Conservation (phyloP, 2,113 vertebrate genomes). For the Pungitius pungitius region DNA sequence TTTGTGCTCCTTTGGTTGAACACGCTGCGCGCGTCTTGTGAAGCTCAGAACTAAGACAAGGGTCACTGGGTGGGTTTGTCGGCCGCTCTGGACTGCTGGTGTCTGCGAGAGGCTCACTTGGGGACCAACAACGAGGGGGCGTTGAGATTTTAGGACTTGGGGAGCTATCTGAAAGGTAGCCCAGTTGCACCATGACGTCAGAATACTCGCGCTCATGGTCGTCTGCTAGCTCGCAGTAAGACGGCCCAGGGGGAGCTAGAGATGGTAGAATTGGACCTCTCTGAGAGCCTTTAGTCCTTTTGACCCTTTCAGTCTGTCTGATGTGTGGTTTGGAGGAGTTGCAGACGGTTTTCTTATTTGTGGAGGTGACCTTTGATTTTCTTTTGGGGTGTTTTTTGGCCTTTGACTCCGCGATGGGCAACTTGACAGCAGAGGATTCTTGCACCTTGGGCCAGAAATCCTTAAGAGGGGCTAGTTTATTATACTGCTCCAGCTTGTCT, state of each 20-base stretch:
- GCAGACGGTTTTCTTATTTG: constrained; percentile 84
- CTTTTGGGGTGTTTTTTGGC: constrained; percentile 91
- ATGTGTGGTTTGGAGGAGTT: constrained; percentile 81
- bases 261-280: constrained; percentile 69
- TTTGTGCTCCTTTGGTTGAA: constrained; percentile 74
- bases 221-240: constrained; percentile 88
- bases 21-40: constrained; percentile 66
- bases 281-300: constrained; percentile 80
- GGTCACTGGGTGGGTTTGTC: constrained; percentile 84
- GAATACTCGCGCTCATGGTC: constrained; percentile 89
- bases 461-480: constrained; percentile 93
- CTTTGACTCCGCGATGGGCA: constrained; percentile 88
- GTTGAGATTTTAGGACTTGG: constrained; percentile 89
- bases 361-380: constrained; percentile 87
- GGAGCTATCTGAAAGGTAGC: constrained; percentile 95
- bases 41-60: constrained; percentile 75
- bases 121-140: constrained; percentile 98
- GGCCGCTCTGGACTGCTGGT: constrained; percentile 80
- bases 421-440: constrained; percentile 91
- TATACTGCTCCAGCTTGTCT: constrained; percentile 88
- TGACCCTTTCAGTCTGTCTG: constrained; percentile 54
- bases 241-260: constrained; percentile 87
- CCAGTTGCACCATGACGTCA: constrained; percentile 95
- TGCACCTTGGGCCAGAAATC: constrained; percentile 96
- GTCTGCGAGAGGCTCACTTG: constrained; percentile 89